Conservation (phyloP, 2,113 vertebrate species). For the Ictalurus furcatus region DNA sequence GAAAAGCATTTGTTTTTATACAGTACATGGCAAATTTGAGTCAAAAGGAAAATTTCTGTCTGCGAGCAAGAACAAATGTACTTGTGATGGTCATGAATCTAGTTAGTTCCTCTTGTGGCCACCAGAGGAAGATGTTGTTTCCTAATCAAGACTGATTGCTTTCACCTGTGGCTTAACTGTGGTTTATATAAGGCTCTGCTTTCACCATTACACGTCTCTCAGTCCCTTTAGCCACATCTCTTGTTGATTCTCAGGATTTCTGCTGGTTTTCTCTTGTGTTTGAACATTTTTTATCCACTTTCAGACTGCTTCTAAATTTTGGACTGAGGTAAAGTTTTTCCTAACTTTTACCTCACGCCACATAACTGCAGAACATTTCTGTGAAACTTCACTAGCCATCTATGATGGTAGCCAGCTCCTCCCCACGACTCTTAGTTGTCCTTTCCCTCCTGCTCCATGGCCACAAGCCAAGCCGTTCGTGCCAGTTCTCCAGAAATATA, state of each 20-base stretch:
- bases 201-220: not conserved
- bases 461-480: not conserved
- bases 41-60: not conserved
- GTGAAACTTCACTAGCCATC: not conserved
- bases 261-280: not conserved
- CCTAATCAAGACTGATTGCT: not conserved
- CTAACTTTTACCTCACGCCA: not conserved
- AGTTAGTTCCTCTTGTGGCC: conserved; percentile 5
- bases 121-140: conserved; percentile 29
- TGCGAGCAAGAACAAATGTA: not conserved
- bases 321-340: not conserved
- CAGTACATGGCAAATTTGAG: not conserved
- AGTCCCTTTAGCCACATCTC: not conserved
- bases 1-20: conserved; percentile 23
- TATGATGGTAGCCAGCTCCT: not conserved
- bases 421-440: not conserved
- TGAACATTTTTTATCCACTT: not conserved
- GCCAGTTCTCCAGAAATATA: not conserved
- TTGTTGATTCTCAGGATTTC: not conserved
- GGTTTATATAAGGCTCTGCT: not conserved
- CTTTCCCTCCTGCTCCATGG: not conserved
- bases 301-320: not conserved
- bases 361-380: not conserved
- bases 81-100: not conserved
- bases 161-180: not conserved